These are phyloP conservation scores for Lapara coniferarum DNA, from an alignment of 2,888 invertebrate genomes.

Conservation along the genomic window DNA sequence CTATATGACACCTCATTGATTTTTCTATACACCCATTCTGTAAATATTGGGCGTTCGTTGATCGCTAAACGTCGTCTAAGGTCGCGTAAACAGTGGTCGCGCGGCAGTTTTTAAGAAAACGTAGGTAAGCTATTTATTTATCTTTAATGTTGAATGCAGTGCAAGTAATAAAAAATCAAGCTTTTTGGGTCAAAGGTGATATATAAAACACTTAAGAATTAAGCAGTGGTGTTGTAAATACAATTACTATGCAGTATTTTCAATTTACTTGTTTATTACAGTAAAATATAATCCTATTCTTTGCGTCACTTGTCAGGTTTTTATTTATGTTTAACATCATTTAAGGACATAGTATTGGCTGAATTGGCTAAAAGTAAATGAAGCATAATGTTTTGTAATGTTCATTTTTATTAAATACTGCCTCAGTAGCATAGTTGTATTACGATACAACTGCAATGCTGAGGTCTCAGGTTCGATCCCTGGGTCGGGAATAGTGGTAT, in stretches of 20 bases:
- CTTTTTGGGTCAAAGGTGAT: neutral
- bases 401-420: too few species aligned
- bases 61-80: constrained; percentile 32
- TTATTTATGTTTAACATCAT: too few species aligned
- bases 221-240: neutral
- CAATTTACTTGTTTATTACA: too few species aligned
- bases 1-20: constrained; percentile 56
- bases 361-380: too few species aligned
- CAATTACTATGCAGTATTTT: neutral
- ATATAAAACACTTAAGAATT: neutral
- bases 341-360: too few species aligned
- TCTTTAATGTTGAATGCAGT: neutral
- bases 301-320: too few species aligned
- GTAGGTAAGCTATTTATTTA: neutral
- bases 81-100: constrained; percentile 35
- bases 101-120: constrained; percentile 1
- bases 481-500: too few species aligned
- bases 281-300: too few species aligned
- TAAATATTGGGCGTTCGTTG: constrained; percentile 54
- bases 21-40: constrained; percentile 63
- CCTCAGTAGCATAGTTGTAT: too few species aligned
- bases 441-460: too few species aligned
- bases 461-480: too few species aligned
- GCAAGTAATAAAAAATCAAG: neutral
- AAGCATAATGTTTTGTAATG: too few species aligned